Evolutionary conservation across 1,140 invertebrate genomes (phyloP).

Genomic region (Cecropterus lyciades): DNA sequence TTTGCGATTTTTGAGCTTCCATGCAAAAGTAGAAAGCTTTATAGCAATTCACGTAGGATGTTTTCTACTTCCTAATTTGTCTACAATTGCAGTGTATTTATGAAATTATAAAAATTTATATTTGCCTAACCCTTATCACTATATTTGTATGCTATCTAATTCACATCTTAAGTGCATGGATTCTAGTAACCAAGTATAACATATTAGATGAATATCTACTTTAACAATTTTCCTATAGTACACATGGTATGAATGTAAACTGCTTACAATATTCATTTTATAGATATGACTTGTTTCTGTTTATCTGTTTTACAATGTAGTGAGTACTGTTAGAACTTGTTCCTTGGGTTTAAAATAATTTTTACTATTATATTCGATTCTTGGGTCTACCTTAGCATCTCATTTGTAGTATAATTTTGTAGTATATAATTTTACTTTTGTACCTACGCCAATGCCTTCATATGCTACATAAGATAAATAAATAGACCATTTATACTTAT

Average conservation of each 20-base stretch:
- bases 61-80: no score
- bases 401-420: no score
- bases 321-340: constrained; percentile 4
- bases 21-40: no score
- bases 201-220: constrained; percentile 24
- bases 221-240: constrained; percentile 13
- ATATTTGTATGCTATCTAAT: not conserved
- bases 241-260: constrained; percentile 15
- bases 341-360: constrained; percentile 3
- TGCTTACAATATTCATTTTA: not conserved
- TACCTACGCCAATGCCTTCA: no score
- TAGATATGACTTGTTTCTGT: constrained; percentile 13
- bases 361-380: not conserved
- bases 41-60: no score
- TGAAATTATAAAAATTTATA: no score
- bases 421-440: no score
- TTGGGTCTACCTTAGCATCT: not conserved
- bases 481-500: no score
- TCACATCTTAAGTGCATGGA: not conserved
- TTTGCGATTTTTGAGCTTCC: no score
- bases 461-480: no score
- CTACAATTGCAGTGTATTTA: no score
- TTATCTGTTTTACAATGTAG: constrained; percentile 16
- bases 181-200: constrained; percentile 10
- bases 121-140: no score